Evolutionary conservation across 1,140 invertebrate genomes (phyloP), one percentile per base, ranked within the genome.

Genomic region (Meloidogyne chitwoodi): DNA sequence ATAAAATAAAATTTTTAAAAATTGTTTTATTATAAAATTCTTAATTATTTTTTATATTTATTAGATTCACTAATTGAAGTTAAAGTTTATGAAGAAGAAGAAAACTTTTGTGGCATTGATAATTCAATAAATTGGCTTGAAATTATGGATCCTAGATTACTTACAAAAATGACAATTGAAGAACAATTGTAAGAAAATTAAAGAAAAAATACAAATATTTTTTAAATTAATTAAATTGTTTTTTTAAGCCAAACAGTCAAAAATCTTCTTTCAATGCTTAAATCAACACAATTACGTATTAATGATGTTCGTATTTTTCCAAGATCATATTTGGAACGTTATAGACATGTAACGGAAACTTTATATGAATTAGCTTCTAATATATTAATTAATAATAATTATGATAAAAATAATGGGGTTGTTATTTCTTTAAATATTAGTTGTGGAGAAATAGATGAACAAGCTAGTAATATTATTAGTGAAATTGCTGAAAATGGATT

Each of bases 231-330:
- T 22, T 68, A 19, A 68, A 31, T 68, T 10, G 31, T 27, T 68
- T 68, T 44, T 44, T 38, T 29, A 41, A 73, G 71, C 71, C 44
- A 73, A 73, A 27, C 27, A 64, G 44, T 73, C 3, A 41, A 63
- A 64, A 38, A 12, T n/a, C 11, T 73, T 8, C 27, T 27, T 24
- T n/a, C 44, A 14, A 73, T 38, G 56, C 41, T 41, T 24, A 73
- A 73, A 64, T 11, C 61, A 14, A 64, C 71, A 24, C 38, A 73
- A 31, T 61, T 73, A 64, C 56, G 56, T 19, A 16, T 73, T 44
- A 29, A 22, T 26, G 76, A 77, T 24, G 64, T 77, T 31, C 76
- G 76, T 14, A 68, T 77, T 19, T 77, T 77, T 29, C 62, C 76
- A 29, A 31, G 41, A n/a, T 16, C 1, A 6, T 77, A 77, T 66